Evolutionary conservation across 2,113 vertebrate species (phyloP), one percentile per base, ranked within the genome.

Genomic region (Prunella himalayana): DNA sequence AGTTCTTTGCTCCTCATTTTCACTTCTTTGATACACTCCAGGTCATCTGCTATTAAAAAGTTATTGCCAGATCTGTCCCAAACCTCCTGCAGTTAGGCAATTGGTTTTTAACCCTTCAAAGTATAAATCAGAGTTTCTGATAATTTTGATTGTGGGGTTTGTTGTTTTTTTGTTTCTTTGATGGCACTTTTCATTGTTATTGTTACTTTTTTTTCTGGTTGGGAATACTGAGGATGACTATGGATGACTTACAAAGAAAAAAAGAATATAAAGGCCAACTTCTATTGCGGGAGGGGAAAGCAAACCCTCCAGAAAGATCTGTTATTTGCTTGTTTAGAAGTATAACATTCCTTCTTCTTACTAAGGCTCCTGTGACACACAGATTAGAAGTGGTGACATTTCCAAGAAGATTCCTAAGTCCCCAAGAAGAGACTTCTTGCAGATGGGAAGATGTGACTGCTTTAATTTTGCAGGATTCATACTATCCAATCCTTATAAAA

Each of bases 121-220:
- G 37, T 37, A 30, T 60, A 75, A 61, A 66, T 5, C 9, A 6
- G 14, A 70, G 24, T 50, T 91, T 68, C 4, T 78, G 35, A 21
- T 53, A 7, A 4, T 10, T 31, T 53, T 72, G 20, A 2, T 24
- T 15, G 2, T 21, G 24, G 6, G 1, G 6, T 30, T 89, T 73
- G 37, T 45, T 45, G 23, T 56, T 21, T 15, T 28, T 45, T 16
- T 57, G 6, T 28, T 44, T 59, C 4, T 59, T 53, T 53, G 10
- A 18, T 10, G 15, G 10, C 2, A 4, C 39, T 51, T 66, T 19
- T 44, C 19, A 33, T 33, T 51, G 27, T 28, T 39, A 12, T 35
- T 6, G 1, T 11, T 24, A 2, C 37, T 3, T 33, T 25, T 44
- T 57, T 7, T 50, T 35, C 30, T 4, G 0, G 1, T 45, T 64